These are phyloP conservation scores for Apostichopus parvimensis DNA, from an alignment of 35 echinoderm and acorn worm species.

Conservation along the genomic window DNA sequence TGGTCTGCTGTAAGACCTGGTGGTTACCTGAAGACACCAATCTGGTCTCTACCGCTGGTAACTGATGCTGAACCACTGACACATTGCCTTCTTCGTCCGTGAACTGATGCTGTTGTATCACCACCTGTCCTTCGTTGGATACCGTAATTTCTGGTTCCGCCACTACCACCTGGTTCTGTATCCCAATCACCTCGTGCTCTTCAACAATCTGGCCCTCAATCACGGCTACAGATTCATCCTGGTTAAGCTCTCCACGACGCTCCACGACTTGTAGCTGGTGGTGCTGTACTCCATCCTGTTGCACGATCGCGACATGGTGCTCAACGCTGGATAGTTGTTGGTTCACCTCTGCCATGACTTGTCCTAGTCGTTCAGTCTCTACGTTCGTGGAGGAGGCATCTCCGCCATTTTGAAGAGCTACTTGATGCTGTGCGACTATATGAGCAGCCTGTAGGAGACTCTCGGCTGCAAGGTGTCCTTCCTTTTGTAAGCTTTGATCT, in stretches of 20 bases:
- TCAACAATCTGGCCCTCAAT: conserved; percentile 32
- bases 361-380: background rate
- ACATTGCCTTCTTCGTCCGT: background rate
- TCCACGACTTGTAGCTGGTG: conserved; percentile 12
- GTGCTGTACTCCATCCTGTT: conserved; percentile 25
- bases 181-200: conserved; percentile 33
- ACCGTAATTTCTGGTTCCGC: background rate
- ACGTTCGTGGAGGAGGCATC: background rate
- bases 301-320: background rate
- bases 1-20: background rate
- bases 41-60: conserved; percentile 3
- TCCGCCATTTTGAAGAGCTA: background rate
- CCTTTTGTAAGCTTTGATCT: background rate
- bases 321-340: conserved; percentile 22
- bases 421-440: conserved; percentile 34
- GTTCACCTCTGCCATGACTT: conserved; percentile 24
- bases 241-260: background rate
- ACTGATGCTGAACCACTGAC: conserved; percentile 2
- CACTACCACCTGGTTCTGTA: conserved; percentile 22
- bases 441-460: conserved; percentile 31
- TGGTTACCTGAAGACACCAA: background rate
- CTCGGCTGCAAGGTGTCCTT: conserved; percentile 17
- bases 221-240: background rate
- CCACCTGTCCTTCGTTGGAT: background rate
- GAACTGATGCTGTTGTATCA: conserved; percentile 25